These are phyloP conservation scores for Eumacrocentrus americanus DNA, from an alignment of 2,888 invertebrate species.

Conservation along the genomic window DNA sequence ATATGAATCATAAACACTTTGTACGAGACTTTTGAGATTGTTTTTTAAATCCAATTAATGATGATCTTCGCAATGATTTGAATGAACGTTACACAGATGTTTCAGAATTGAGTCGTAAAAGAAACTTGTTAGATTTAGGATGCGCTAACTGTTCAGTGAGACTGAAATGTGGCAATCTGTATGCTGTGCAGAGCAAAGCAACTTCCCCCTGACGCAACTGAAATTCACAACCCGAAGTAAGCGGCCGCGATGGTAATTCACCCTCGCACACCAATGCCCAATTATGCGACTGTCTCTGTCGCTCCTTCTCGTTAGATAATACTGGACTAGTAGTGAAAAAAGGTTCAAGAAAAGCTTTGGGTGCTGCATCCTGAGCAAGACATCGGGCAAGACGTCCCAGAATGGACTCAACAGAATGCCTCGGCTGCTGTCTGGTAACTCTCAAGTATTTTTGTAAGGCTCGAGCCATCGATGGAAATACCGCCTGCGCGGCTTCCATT, in stretches of 20 bases:
- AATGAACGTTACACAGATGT: slow-evolving; percentile 87
- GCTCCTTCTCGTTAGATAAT: slow-evolving; percentile 82
- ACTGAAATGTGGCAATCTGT: slow-evolving; percentile 90
- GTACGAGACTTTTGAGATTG: too few species aligned
- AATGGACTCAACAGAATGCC: slow-evolving; percentile 94
- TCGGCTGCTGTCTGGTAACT: slow-evolving; percentile 93
- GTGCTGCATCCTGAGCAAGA: slow-evolving; percentile 91
- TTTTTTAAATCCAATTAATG: too few species aligned
- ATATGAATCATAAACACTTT: slow-evolving; percentile 26
- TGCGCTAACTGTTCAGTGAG: slow-evolving; percentile 95
- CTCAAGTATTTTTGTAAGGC: slow-evolving; percentile 96
- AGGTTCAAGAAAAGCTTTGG: slow-evolving; percentile 92
- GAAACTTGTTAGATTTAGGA: slow-evolving; percentile 94
- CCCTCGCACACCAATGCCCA: slow-evolving; percentile 94
- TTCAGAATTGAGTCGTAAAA: slow-evolving; percentile 91
- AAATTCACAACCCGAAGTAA: slow-evolving; percentile 84
- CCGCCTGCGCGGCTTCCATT: slow-evolving; percentile 95
- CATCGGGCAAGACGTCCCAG: slow-evolving; percentile 89
- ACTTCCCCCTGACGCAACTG: slow-evolving; percentile 93
- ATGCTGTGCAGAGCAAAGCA: slow-evolving; percentile 85
- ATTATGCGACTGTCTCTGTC: slow-evolving; percentile 79
- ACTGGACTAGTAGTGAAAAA: slow-evolving; percentile 88
- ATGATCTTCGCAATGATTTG: too few species aligned
- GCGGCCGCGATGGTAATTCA: slow-evolving; percentile 83
- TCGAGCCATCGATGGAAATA: slow-evolving; percentile 95